Conservation (phyloP, 2,797 vertebrate genomes). For the Limnodromus scolopaceus region DNA sequence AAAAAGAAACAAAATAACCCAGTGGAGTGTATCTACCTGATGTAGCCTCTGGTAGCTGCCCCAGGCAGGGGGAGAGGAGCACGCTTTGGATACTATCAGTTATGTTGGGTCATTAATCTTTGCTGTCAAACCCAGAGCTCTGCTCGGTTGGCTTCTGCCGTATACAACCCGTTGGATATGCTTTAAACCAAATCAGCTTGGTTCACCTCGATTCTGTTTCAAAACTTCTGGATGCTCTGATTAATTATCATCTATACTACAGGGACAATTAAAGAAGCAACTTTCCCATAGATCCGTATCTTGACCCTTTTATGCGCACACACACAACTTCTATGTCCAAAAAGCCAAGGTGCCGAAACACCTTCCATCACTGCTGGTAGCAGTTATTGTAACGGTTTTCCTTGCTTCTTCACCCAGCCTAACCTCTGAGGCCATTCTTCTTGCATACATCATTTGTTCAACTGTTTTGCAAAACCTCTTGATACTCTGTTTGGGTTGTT, state of each 20-base stretch:
- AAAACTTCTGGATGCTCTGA: not conserved
- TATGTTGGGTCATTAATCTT: conserved; percentile 66
- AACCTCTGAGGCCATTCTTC: not conserved
- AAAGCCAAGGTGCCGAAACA: not conserved
- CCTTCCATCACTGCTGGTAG: not conserved
- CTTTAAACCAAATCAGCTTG: conserved; percentile 10
- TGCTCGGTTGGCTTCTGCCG: not conserved
- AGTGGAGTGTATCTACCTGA: conserved; percentile 48
- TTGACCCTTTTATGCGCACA: not conserved
- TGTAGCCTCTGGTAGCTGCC: conserved; percentile 43
- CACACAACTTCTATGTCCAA: not conserved
- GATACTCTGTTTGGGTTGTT: not conserved
- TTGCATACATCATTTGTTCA: not conserved
- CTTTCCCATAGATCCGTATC: not conserved
- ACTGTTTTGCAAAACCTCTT: not conserved
- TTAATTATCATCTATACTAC: not conserved
- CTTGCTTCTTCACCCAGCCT: not conserved
- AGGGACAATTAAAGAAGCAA: not conserved
- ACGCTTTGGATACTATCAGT: conserved; percentile 37
- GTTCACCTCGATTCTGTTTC: conserved; percentile 3
- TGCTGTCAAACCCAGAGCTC: conserved; percentile 57
- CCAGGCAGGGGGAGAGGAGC: conserved; percentile 36
- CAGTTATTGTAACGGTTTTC: not conserved
- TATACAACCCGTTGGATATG: not conserved
- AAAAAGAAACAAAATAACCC: conserved; percentile 7